Percentiles rank a stretch among this genome's conserved stretches.
phyloP scores from a whole-genome alignment of 2,797 vertebrate species.

The Sebastes hubbsi region DNA sequence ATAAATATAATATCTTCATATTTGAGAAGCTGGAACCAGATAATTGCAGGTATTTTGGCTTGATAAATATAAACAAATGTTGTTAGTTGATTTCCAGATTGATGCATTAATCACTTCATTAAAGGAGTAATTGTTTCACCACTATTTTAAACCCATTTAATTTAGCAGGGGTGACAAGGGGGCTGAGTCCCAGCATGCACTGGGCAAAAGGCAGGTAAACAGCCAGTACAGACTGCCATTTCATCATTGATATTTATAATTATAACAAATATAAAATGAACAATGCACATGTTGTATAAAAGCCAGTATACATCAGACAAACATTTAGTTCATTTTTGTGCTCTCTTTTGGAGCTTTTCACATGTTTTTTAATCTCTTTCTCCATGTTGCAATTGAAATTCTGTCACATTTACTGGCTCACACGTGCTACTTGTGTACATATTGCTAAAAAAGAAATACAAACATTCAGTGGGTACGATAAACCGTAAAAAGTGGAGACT shows the following conservation, averaged over 20 bases:
- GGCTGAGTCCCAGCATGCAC: neutral
- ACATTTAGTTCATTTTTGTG: neutral
- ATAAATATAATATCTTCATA: too few relatives aligned
- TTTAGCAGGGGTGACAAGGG: neutral
- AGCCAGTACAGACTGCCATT: neutral
- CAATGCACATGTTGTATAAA: neutral
- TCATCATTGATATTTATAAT: neutral
- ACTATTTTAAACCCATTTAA: neutral
- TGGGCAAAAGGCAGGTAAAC: constrained; percentile 3
- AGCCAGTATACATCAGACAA: neutral
- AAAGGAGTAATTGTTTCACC: neutral
- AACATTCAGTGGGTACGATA: neutral
- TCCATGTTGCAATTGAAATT: neutral
- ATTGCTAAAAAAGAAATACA: constrained; percentile 11
- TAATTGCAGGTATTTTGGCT: neutral
- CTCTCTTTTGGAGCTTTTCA: neutral
- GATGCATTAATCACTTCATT: neutral
- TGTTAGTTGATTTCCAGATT: neutral
- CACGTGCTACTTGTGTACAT: neutral
- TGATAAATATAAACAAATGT: too few relatives aligned
- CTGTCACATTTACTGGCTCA: neutral
- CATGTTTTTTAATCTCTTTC: neutral
- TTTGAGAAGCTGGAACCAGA: neutral
- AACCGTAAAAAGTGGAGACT: neutral
- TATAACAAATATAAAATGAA: neutral